A percentile compares a stretch with the other conserved stretches of the same genome.
These are phyloP conservation scores for Andrena bucephala DNA, from an alignment of 2,888 invertebrate species.

Conservation along the genomic window DNA sequence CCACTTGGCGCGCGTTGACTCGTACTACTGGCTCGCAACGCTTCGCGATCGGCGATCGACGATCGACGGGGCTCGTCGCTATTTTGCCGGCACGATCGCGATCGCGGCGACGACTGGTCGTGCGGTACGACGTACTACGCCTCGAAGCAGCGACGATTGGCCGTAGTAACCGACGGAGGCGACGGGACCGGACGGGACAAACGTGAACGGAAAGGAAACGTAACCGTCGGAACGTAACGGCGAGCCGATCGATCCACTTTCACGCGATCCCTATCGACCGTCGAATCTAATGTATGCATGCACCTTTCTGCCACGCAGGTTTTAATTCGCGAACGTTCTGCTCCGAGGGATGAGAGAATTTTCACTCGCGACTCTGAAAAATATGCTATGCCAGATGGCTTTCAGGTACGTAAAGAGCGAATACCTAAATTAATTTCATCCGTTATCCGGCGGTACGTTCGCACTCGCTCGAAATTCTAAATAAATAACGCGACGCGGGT, in stretches of 20 bases:
- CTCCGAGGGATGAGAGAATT: conserved; percentile 34
- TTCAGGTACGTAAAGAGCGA: conserved; percentile 72
- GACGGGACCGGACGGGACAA: neutral
- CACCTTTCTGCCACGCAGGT: neutral
- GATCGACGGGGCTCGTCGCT: too few species aligned
- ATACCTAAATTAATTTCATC: conserved; percentile 64
- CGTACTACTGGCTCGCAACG: too few species aligned
- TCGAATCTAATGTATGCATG: neutral
- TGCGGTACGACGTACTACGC: too few species aligned
- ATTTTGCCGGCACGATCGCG: too few species aligned
- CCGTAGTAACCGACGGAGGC: too few species aligned
- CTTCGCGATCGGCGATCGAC: too few species aligned
- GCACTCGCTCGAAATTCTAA: conserved; percentile 45
- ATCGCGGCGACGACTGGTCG: too few species aligned
- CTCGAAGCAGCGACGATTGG: too few species aligned
- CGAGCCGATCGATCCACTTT: conserved; percentile 11
- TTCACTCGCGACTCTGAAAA: conserved; percentile 55
- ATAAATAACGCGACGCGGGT: conserved; percentile 43
- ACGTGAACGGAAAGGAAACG: neutral
- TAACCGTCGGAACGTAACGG: conserved; percentile 1
- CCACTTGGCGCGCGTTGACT: too few species aligned
- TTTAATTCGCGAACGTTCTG: conserved; percentile 27
- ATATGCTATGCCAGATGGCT: conserved; percentile 65
- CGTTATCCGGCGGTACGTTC: conserved; percentile 47
- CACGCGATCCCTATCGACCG: conserved; percentile 16